Base-by-base conservation (phyloP, 2,797 vertebrate genomes). In the Erithacus rubecula region DNA sequence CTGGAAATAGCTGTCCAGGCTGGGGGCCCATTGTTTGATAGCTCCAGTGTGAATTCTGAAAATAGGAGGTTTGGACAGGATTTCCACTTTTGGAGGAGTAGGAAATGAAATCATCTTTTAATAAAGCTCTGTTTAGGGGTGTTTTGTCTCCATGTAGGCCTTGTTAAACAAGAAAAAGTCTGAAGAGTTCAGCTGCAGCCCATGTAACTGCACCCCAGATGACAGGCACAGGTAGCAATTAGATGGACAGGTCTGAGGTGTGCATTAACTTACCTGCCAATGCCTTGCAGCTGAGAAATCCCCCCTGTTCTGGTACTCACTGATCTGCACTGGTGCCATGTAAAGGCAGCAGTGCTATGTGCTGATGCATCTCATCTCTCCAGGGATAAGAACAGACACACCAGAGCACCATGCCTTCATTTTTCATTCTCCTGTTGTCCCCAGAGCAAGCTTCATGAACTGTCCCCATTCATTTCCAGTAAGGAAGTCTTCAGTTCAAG, bases 51-150 rank as follows among this genome's bases (percentile, higher is more conserved):
- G 71, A 89, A 87, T 95, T 76, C 95, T 97, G 88, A 72, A 70
- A 97, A 96, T 93, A 96, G 97, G 94, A 90, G 94, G 78, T 81
- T 86, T 46, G 91, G 89, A 84, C 96, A 94, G 97, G 95, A 96
- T 96, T 97, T 97, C 97, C 95, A 97, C 91, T 96, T 97, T 94
- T 91, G 97, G 96, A 93, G 90, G 81, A 86, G 79, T 22, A 96
- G 97, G 97, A 97, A 98, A 96, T 98, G 96, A 98, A 97, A 95
- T 98, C 88, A 98, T 98, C 91, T 81, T 95, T 96, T 91, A 81
- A 32, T 88, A 62, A 71, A 93, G 78, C 80, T 92, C 79, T 97
- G 83, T 96, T 97, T 96, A 87, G 96, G 83, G 85, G 77, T 95
- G 43, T 96, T 97, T 95, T 58, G 95, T 98, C 96, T 96, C 96